Percentiles rank a stretch among this genome's conserved stretches.
These are phyloP conservation scores for Nycteola revayana DNA, from an alignment of 2,888 invertebrate genomes.

Conservation along the genomic window DNA sequence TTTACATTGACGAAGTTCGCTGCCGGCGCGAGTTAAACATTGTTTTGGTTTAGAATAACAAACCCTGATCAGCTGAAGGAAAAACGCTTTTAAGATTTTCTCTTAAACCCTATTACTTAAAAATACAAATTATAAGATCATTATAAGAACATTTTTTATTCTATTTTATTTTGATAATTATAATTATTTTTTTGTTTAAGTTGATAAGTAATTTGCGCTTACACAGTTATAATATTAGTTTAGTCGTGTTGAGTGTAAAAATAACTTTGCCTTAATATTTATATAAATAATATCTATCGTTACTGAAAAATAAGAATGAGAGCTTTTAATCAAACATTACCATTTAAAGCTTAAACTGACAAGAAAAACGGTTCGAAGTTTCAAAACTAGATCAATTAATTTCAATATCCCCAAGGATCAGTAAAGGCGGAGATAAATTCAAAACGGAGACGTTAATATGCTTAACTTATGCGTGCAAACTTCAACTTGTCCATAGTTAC, in stretches of 20 bases:
- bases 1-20: constrained; percentile 57
- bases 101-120: no score
- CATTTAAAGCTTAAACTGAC: constrained; percentile 30
- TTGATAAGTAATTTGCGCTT: no score
- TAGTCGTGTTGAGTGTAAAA: no score
- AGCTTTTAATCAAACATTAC: no score
- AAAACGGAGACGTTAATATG: constrained; percentile 62
- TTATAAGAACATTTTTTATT: no score
- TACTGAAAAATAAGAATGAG: no score
- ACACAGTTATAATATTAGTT: no score
- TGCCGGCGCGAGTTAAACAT: constrained; percentile 46
- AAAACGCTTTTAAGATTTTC: constrained; percentile 21
- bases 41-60: constrained; percentile 53
- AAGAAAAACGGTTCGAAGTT: constrained; percentile 30
- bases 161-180: no score
- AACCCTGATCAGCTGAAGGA: constrained; percentile 45
- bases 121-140: no score
- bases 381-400: constrained; percentile 53
- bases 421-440: constrained; percentile 55
- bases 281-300: no score
- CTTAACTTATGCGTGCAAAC: constrained; percentile 67
- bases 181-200: no score
- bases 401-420: constrained; percentile 57
- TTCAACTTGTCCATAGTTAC: constrained; percentile 59
- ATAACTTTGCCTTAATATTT: no score